phyloP scores from a whole-genome alignment of 2,797 vertebrate species.

The Sebastes baramenuke region DNA sequence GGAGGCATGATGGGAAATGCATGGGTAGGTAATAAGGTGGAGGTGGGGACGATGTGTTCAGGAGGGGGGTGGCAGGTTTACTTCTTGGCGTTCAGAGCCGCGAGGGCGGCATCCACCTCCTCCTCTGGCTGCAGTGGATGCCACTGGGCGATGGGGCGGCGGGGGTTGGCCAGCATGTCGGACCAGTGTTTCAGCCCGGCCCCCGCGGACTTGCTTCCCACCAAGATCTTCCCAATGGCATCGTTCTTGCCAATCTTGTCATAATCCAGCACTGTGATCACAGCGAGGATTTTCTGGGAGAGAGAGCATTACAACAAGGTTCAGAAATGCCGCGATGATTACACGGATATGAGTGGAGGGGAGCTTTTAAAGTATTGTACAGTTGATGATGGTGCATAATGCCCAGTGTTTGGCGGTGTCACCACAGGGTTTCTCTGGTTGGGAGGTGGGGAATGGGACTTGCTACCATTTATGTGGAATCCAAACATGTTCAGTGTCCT shows the following conservation, averaged over 20 bases:
- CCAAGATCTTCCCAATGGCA: conserved; percentile 96
- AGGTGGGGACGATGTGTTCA: conserved; percentile 36
- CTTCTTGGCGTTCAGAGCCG: conserved; percentile 93
- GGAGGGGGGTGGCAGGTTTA: conserved; percentile 73
- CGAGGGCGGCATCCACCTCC: conserved; percentile 89
- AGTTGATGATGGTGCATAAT: neutral
- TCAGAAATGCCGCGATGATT: neutral
- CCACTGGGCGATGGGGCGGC: conserved; percentile 98
- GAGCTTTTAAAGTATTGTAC: neutral
- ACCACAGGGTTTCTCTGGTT: neutral
- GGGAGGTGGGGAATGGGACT: neutral
- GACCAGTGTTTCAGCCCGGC: conserved; percentile 98
- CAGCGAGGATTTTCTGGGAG: conserved; percentile 93
- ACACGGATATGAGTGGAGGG: neutral
- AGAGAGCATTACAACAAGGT: neutral
- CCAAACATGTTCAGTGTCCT: neutral
- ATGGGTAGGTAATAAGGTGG: conserved; percentile 36
- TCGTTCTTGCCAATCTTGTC: conserved; percentile 99
- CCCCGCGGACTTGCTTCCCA: conserved; percentile 91
- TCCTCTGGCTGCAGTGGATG: conserved; percentile 97
- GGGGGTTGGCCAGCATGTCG: conserved; percentile 97
- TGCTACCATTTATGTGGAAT: neutral
- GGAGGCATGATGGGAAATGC: conserved; percentile 45
- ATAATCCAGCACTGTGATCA: conserved; percentile 97
- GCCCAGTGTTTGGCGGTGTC: neutral